Evolutionary conservation across 2,888 invertebrate species (phyloP), one percentile per base, ranked within the genome.

Genomic region (Pollenia labialis): DNA sequence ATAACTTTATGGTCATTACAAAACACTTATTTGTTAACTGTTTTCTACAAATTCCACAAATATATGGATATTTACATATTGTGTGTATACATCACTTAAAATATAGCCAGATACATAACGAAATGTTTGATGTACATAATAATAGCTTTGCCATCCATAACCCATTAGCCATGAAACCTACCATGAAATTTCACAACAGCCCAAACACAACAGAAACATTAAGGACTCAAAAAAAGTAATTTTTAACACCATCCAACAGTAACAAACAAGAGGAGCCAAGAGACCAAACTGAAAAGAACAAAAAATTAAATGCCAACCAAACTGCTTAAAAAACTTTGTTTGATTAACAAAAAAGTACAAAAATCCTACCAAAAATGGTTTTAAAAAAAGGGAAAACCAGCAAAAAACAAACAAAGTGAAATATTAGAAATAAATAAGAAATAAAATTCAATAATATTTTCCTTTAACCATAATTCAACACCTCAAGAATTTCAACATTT

Each of bases 391-490:
- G 32, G 14, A 44, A 4, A 64, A 64, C 11, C 32, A 75, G 52
- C 44, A 12, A 52, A 14, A 54, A 76, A 44, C 10, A 7, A 52
- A 46, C 1, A 12, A 48, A 44, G 50, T 12, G 2, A 71, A 58
- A 81, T 32, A 18, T 48, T 16, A 11, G 18, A n/a, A 66, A 23
- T 56, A 74, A 81, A 64, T 64, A 75, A 66, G 83, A 58, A 83
- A 64, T 62, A 82, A 64, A 77, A 14, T 72, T 66, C 32, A 64
- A 74, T 75, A 82, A 75, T 60, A 42, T 66, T 23, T 46, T 32
- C 48, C 56, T 46, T 58, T 16, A 76, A 71, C 83, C 76, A 83
- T 80, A 76, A 83, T 86, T 86, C 83, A 76, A 83, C 83, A 86
- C 86, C 75, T 83, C 23, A 75, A 72, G 75, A 81, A 80, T 83